Evolutionary conservation across 2,888 invertebrate genomes (phyloP).

Genomic region (Eupithecia subumbrata): DNA sequence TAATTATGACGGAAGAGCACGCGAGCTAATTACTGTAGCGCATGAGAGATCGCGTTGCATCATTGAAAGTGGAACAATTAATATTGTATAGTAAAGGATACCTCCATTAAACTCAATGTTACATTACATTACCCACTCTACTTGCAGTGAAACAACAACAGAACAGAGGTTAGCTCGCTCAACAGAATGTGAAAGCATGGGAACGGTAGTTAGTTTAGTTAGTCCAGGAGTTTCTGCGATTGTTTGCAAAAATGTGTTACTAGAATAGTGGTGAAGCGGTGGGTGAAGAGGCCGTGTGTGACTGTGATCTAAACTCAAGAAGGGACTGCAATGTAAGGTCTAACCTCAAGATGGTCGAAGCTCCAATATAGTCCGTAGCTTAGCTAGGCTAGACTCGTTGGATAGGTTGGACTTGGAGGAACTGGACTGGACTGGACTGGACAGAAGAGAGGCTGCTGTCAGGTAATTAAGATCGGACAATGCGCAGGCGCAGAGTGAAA

Average conservation of each 20-base stretch:
- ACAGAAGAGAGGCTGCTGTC: not conserved
- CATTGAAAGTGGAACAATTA: not conserved
- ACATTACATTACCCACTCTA: not conserved
- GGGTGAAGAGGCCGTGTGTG: too few species aligned
- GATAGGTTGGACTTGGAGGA: too few species aligned
- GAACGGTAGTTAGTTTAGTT: too few species aligned
- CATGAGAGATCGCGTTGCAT: not conserved
- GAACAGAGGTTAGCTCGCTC: not conserved
- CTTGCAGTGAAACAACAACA: too few species aligned
- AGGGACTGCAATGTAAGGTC: not conserved
- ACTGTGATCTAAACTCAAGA: not conserved
- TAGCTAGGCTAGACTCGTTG: not conserved
- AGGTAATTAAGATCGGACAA: constrained; percentile 49
- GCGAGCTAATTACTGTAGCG: not conserved
- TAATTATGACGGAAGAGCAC: constrained; percentile 11
- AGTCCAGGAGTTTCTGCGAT: not conserved
- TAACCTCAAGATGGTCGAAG: not conserved
- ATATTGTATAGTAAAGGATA: not conserved
- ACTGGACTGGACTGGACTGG: too few species aligned
- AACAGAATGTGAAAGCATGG: constrained; percentile 1
- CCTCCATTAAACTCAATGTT: not conserved
- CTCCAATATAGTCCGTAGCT: not conserved
- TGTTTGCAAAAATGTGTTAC: constrained; percentile 7
- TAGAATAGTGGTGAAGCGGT: not conserved
- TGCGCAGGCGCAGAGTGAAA: constrained; percentile 52